These are phyloP conservation scores for Dusona sp. DNA, from an alignment of 2,888 invertebrate genomes.

Conservation along the genomic window DNA sequence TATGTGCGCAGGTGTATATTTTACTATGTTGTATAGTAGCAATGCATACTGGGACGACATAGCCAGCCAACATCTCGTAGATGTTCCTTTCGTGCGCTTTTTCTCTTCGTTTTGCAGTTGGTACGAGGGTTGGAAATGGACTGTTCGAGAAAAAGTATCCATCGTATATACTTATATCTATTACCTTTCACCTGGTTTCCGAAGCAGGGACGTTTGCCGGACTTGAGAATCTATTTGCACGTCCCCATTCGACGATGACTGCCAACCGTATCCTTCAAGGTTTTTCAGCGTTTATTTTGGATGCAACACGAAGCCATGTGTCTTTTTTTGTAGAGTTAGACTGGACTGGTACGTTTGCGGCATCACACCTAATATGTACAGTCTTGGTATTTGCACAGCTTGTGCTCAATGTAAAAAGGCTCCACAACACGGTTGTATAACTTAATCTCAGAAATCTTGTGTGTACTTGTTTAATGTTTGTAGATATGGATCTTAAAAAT, in stretches of 20 bases:
- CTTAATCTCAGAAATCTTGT: no score
- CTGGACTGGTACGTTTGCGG: slow-evolving; percentile 10
- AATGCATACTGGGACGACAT: slow-evolving; percentile 21
- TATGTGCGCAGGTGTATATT: slow-evolving; percentile 30
- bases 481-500: background rate
- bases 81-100: slow-evolving; percentile 41
- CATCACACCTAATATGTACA: slow-evolving; percentile 21
- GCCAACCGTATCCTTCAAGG: slow-evolving; percentile 28
- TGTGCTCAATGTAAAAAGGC: slow-evolving; percentile 3
- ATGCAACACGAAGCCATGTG: slow-evolving; percentile 20
- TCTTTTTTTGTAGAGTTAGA: slow-evolving; percentile 36
- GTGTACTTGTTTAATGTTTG: background rate
- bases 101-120: background rate
- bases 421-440: background rate
- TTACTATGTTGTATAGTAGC: slow-evolving; percentile 37
- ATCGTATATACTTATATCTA: slow-evolving; percentile 25
- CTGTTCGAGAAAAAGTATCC: slow-evolving; percentile 23
- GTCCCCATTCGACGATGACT: slow-evolving; percentile 42
- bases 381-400: slow-evolving; percentile 15
- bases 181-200: slow-evolving; percentile 41
- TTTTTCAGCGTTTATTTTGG: slow-evolving; percentile 60
- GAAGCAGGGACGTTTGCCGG: slow-evolving; percentile 58
- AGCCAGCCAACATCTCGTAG: slow-evolving; percentile 34
- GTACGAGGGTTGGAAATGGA: slow-evolving; percentile 40
- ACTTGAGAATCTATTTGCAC: slow-evolving; percentile 68